Percentiles rank a stretch among this genome's conserved stretches.
Conservation (phyloP, 2,888 invertebrate species). For the Eupithecia insigniata region DNA sequence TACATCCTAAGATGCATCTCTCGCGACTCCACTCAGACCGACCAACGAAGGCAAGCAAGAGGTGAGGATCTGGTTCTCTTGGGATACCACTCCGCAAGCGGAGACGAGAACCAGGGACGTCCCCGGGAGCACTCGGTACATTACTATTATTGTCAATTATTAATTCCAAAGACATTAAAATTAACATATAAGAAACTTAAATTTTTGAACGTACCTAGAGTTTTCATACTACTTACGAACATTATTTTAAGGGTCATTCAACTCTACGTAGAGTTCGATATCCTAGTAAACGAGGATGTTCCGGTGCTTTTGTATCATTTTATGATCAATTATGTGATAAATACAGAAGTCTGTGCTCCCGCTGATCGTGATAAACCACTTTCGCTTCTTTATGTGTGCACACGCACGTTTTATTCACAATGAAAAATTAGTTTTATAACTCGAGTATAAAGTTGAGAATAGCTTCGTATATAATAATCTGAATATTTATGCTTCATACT, state of each 20-base stretch:
- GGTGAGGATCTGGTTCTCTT: no score
- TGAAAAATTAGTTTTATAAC: not conserved
- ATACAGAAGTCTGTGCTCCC: conserved; percentile 34
- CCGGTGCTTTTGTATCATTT: conserved; percentile 19
- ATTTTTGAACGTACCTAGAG: no score
- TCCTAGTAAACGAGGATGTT: conserved; percentile 17
- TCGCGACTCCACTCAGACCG: no score
- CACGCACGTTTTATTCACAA: conserved; percentile 26
- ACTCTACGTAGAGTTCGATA: conserved; percentile 14
- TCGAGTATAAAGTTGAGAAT: conserved; percentile 8
- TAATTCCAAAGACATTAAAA: no score
- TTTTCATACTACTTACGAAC: no score
- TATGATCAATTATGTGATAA: conserved; percentile 34
- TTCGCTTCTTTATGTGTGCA: conserved; percentile 34
- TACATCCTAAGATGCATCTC: no score
- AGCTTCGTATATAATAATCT: not conserved
- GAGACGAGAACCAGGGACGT: no score
- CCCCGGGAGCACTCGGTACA: no score
- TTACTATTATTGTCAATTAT: no score
- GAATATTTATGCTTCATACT: conserved; percentile 19
- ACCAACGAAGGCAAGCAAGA: no score
- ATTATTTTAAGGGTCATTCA: not conserved
- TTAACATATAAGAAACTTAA: no score
- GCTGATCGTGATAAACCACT: conserved; percentile 35
- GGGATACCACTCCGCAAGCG: no score